phyloP scores from a whole-genome alignment of 1,140 invertebrate species.

The Matsumurasca onukii region DNA sequence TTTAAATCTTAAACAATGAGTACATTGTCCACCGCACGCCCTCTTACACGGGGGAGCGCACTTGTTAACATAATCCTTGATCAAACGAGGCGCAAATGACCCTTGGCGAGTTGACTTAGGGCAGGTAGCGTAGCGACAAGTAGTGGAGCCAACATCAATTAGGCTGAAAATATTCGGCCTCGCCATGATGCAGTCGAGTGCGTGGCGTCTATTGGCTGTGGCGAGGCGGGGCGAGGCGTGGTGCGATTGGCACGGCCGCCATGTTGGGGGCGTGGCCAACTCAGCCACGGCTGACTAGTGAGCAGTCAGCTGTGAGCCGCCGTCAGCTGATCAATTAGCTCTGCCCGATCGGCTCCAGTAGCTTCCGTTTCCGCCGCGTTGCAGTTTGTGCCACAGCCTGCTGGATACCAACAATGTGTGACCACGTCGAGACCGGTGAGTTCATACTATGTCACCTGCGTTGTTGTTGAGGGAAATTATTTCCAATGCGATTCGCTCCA shows the following conservation, averaged over 20 bases:
- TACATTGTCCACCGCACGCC: too few relatives aligned
- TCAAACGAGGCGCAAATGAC: background rate
- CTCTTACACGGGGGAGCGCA: too few relatives aligned
- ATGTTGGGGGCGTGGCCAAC: constrained; percentile 18
- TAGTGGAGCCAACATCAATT: constrained; percentile 15
- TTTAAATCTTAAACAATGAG: too few relatives aligned
- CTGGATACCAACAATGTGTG: too few relatives aligned
- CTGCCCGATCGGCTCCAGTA: too few relatives aligned
- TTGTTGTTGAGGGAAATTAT: too few relatives aligned
- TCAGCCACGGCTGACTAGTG: background rate
- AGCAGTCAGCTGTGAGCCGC: background rate
- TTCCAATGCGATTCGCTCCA: too few relatives aligned
- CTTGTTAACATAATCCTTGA: constrained; percentile 17
- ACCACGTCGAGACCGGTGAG: too few relatives aligned
- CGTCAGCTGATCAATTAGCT: background rate
- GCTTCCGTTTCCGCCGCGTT: too few relatives aligned
- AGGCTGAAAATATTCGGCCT: constrained; percentile 10
- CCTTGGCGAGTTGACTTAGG: background rate
- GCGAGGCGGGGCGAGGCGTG: constrained; percentile 1
- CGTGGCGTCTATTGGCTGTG: constrained; percentile 12
- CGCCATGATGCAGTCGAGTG: constrained; percentile 20
- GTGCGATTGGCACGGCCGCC: constrained; percentile 18
- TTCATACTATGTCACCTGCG: too few relatives aligned
- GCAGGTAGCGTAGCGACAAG: too few relatives aligned
- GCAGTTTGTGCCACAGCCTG: too few relatives aligned